Conservation (phyloP, 2,113 vertebrate species). For the Gadus chalcogrammus region DNA sequence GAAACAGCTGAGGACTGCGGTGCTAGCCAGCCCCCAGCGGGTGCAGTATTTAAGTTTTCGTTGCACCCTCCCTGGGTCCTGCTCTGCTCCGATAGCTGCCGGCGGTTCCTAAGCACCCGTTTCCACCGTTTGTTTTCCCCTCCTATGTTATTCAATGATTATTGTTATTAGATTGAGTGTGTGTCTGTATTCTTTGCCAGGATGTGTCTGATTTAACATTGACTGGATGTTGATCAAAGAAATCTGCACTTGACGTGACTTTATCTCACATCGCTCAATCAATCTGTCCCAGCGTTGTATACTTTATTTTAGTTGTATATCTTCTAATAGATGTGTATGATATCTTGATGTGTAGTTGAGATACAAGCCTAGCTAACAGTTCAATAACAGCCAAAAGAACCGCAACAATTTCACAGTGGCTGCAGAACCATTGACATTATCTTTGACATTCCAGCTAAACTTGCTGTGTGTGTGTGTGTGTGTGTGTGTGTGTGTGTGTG, state of each 20-base stretch:
- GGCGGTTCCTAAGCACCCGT: slow-evolving; percentile 36
- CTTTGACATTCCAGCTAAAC: too few relatives aligned
- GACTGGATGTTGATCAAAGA: slow-evolving; percentile 69
- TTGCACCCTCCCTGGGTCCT: slow-evolving; percentile 28
- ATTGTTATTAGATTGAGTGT: slow-evolving; percentile 7
- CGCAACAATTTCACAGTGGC: too few relatives aligned
- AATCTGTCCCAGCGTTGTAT: not conserved
- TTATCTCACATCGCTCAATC: not conserved
- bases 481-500: too few relatives aligned
- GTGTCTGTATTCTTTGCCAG: not conserved
- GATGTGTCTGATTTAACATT: slow-evolving; percentile 60
- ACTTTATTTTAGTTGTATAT: too few relatives aligned
- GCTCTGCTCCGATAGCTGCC: slow-evolving; percentile 37
- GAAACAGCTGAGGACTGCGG: slow-evolving; percentile 61
- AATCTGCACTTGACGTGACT: slow-evolving; percentile 26
- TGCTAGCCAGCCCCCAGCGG: slow-evolving; percentile 43
- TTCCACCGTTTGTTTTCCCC: slow-evolving; percentile 17
- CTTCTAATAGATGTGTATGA: too few relatives aligned
- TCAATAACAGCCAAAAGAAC: too few relatives aligned
- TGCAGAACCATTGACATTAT: too few relatives aligned
- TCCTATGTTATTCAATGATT: slow-evolving; percentile 60
- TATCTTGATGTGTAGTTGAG: too few relatives aligned
- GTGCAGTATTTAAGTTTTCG: slow-evolving; percentile 36
- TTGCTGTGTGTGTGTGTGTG: too few relatives aligned
- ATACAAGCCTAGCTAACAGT: too few relatives aligned